phyloP scores from a whole-genome alignment of 2,888 invertebrate genomes.

The Ganaspis brasiliensis region DNA sequence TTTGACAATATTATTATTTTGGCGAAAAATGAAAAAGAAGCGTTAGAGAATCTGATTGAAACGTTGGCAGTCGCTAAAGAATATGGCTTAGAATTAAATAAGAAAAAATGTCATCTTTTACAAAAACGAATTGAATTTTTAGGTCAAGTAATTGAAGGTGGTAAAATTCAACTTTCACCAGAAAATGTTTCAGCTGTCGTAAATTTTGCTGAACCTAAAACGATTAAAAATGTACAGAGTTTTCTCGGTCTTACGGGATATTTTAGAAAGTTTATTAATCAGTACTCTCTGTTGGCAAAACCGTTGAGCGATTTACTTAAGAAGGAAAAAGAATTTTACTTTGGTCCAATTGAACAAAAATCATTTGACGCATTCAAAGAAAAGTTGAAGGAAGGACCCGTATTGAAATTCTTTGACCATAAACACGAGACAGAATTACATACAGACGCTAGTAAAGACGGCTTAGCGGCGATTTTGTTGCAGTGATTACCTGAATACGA shows the following conservation, averaged over 20 bases:
- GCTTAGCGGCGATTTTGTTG: constrained; percentile 22
- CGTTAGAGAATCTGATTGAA: background rate
- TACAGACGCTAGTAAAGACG: constrained; percentile 30
- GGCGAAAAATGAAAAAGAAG: constrained; percentile 1
- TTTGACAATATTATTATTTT: constrained; percentile 42
- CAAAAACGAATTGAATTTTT: constrained; percentile 40
- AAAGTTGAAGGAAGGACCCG: constrained; percentile 21
- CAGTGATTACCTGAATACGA: constrained; percentile 10
- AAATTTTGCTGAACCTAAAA: constrained; percentile 44
- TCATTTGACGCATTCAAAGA: constrained; percentile 34
- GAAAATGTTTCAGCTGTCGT: constrained; percentile 42
- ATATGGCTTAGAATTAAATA: constrained; percentile 24
- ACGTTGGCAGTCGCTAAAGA: background rate
- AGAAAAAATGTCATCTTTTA: constrained; percentile 42
- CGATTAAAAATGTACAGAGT: constrained; percentile 33
- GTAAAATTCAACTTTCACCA: constrained; percentile 44
- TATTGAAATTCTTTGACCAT: constrained; percentile 21
- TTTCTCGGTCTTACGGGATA: constrained; percentile 52
- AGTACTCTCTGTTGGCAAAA: constrained; percentile 37
- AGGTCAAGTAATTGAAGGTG: constrained; percentile 44
- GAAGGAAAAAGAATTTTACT: constrained; percentile 31
- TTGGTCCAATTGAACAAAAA: constrained; percentile 3
- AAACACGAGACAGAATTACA: constrained; percentile 38
- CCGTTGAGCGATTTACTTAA: constrained; percentile 40
- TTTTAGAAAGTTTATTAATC: constrained; percentile 55